A percentile compares a stretch with the other conserved stretches of the same genome.
Conservation (phyloP, 2,113 vertebrate species). For the Eidolon helvum region DNA sequence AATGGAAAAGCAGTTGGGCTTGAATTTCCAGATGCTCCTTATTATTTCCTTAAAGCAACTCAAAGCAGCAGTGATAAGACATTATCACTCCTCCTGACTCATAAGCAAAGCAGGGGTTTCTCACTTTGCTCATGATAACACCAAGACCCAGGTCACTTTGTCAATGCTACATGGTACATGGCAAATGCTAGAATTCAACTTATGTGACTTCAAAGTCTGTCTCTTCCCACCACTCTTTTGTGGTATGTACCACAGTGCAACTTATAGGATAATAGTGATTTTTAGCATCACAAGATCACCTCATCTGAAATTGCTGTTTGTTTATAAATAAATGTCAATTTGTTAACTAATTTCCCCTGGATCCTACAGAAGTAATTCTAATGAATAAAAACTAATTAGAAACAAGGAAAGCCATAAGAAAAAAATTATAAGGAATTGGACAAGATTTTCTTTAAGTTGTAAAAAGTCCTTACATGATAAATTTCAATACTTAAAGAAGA, state of each 20-base stretch:
- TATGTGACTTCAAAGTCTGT: neutral
- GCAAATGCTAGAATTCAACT: neutral
- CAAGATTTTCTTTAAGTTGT: conserved; percentile 38
- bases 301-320: neutral
- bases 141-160: neutral
- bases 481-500: neutral
- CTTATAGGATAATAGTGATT: neutral
- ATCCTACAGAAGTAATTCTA: conserved; percentile 35
- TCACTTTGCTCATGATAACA: neutral
- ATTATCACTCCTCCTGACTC: neutral
- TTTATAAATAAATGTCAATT: conserved; percentile 48
- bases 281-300: neutral
- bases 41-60: conserved; percentile 45
- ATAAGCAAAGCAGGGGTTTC: neutral
- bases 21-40: conserved; percentile 53
- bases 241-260: too few relatives aligned
- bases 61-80: neutral
- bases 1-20: conserved; percentile 36
- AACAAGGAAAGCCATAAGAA: neutral
- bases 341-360: conserved; percentile 25
- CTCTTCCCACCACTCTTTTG: neutral
- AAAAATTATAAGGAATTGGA: neutral
- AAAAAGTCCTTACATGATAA: neutral
- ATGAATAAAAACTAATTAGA: conserved; percentile 46
- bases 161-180: neutral